Evolutionary conservation across 2,888 invertebrate genomes (phyloP), one percentile per base, ranked within the genome.

Genomic region (Eupithecia centaureata): DNA sequence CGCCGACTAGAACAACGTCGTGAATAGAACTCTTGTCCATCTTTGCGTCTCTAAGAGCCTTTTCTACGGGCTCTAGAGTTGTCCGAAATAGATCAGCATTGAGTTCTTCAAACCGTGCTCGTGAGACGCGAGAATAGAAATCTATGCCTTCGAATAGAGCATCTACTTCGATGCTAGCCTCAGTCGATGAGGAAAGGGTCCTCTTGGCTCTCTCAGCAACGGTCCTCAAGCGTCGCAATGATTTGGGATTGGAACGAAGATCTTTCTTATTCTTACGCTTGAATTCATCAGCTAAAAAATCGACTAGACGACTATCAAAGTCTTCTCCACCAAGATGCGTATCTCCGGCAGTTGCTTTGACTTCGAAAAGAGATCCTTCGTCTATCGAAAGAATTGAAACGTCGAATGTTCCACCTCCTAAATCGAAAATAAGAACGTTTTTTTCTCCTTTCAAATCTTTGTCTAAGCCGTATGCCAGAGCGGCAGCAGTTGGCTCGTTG

Each of bases 261-360:
- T 97, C 96, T 82, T 96, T 96, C 76, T 94, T 95, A 86, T 94
- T 95, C 80, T 96, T 96, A 12, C 96, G 88, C 82, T 95, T 95
- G 84, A 96, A 96, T 83, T 96, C 96, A 38, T 96, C 95, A 38
- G 94, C 93, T 54, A 96, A 92, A 78, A 95, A 95, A 69, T 91
- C 94, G 0, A 96, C 96, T 74, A 96, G 86, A 67, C 95, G 89
- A 75, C 94, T 95, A 76, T 95, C 82, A 73, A 94, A 94, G 84
- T 96, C 95, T 88, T 96, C 96, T 22, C 96, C 97, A n/a, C 97
- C 97, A 62, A 97, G 93, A 85, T 97, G 97, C 1, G 97, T 97
- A 79, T 98, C 97, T 15, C 97, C 97, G 42, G 97, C 96, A 7
- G 97, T 97, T 0, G 97, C 94, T 89, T 96, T 96, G 0, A 97